Conservation (phyloP, 2,113 vertebrate genomes). For the Emberiza fucata region DNA sequence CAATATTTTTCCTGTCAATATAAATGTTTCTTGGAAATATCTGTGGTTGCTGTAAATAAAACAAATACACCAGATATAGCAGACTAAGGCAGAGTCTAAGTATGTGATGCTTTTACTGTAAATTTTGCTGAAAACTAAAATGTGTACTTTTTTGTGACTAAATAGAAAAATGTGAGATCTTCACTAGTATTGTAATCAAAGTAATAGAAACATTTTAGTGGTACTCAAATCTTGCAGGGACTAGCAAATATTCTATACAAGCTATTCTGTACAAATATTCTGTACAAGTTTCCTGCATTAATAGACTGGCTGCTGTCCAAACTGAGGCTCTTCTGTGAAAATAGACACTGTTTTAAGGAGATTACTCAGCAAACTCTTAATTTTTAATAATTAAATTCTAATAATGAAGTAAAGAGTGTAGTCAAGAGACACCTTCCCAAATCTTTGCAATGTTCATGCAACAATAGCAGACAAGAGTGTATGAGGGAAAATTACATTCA, state of each 20-base stretch:
- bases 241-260: neutral
- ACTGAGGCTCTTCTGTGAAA: neutral
- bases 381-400: neutral
- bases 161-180: neutral
- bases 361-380: neutral
- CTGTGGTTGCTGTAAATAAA: neutral
- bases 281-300: conserved; percentile 1
- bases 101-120: neutral
- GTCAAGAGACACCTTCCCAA: neutral
- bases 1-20: neutral
- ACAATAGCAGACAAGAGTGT: neutral
- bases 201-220: neutral
- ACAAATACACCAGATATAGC: neutral
- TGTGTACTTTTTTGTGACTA: neutral
- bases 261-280: neutral
- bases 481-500: neutral
- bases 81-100: neutral
- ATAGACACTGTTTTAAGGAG: neutral
- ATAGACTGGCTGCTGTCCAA: neutral
- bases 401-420: neutral
- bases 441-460: neutral
- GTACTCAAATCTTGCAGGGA: neutral
- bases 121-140: neutral
- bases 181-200: neutral
- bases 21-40: neutral